Base-by-base conservation (phyloP, 2,888 invertebrate genomes). In the Spodoptera littoralis region DNA sequence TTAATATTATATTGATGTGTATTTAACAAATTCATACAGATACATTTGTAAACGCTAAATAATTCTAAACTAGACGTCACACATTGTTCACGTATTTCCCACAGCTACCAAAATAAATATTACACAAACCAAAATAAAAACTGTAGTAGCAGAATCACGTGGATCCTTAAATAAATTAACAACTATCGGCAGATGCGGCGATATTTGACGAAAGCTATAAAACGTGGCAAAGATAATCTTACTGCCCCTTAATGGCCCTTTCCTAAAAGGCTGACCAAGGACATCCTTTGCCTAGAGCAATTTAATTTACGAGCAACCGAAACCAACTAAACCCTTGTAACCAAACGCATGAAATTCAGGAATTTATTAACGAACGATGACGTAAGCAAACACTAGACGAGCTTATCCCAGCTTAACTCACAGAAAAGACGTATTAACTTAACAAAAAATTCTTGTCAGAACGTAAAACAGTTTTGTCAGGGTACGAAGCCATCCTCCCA, bases 51-150 rank as follows among this genome's bases (percentile, higher is more conserved):
- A 12, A 44, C 13, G 76, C 71, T 71, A 71, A 71, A 49, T 53
- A 62, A 46, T 48, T 30, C 18, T 75, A 49, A 70, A 56, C 42
- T 53, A 49, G 42, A 75, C n/a, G 56, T 70, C 70, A 70, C 70
- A 48, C 45, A 24, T 42, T 43, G n/a, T 18, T 55, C 70, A 61
- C 75, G 36, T 75, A 62, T 52, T 55, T 58, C 12, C 49, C 48
- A 5, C 18, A 44, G 45, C 36, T 44, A 36, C 18, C 53, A 65
- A 58, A 64, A 47, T 55, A 52, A 72, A 61, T 18, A 56, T 42
- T 51, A 54, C 9, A 36, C 36, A 36, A 36, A 36, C 36, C 8
- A 36, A 8, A 36, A 8, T 30, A 30, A 30, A 30, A 30, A 30
- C 30, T 30, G 30, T 30, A 36, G 36, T 36, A 36, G 9, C 36